Evolutionary conservation across 2,888 invertebrate species (phyloP), one percentile per base, ranked within the genome.

Genomic region (Sinhomidia bicolor): DNA sequence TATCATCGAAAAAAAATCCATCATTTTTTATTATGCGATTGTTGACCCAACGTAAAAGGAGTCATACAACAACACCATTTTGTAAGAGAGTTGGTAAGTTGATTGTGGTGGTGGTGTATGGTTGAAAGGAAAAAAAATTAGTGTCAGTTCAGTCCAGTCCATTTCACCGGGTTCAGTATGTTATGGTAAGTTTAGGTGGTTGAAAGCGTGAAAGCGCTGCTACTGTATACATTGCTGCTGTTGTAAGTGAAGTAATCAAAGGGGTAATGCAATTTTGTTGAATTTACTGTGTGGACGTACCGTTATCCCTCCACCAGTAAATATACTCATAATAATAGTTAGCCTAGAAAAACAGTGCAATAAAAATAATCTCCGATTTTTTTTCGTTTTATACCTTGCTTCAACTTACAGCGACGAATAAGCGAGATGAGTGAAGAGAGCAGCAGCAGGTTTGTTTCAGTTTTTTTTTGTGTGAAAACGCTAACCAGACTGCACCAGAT

Each of bases 341-440:
- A 78, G 54, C 78, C 78, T 54, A 51, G 78, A 78, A 51, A 78
- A 78, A 78, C 54, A 78, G 26, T 36, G 44, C n/a, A 71, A 41
- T 71, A 71, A 71, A 71, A 71, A 17, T 29, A 68, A 32, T 17
- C 44, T 9, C 44, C 5, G 3, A 9, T 44, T 44, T 44, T 9
- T 44, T 44, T 44, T 12, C 1, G 44, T 3, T 44, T 6, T 44
- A 44, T n/a, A n/a, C n/a, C n/a, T n/a, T n/a, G n/a, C n/a, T n/a
- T n/a, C n/a, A n/a, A n/a, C n/a, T n/a, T n/a, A n/a, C n/a, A n/a
- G n/a, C n/a, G n/a, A n/a, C n/a, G n/a, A n/a, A n/a, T n/a, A n/a
- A n/a, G n/a, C n/a, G n/a, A n/a, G n/a, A n/a, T n/a, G n/a, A 41
- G 9, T 4, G 41, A 41, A 41, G 9, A 41, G 4, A 41, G 9